Evolutionary conservation across 2,113 vertebrate species (phyloP), one percentile per base, ranked within the genome.

Genomic region (Brienomyrus longianalis): DNA sequence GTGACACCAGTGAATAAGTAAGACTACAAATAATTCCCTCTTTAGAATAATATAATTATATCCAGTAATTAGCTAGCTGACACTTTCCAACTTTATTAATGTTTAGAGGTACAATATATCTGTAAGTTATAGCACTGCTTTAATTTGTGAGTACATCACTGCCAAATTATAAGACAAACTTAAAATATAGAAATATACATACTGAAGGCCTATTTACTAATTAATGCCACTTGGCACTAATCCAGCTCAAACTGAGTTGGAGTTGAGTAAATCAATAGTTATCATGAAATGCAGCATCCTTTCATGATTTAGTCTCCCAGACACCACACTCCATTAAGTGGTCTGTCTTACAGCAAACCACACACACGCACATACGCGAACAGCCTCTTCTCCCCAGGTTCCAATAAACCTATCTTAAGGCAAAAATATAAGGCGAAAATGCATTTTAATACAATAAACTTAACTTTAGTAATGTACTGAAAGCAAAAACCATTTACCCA

Each of bases 1-100:
- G 48, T 35, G 85, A 86, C 50, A 54, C 85, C 13, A 86, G 27
- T 54, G 48, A 52, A 86, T 50, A 52, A 52, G 19, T 87, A 39
- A 17, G 51, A 54, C n/a, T 54, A 87, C 31, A 52, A 56, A 87
- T 43, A 87, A 87, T 56, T 87, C 50, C 51, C 19, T 35, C 85
- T 87, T 54, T 39, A 87, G 51, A 56, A 19, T 54, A 54, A 87
- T 54, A 54, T 52, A 56, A 31, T 31, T 54, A 19, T 87, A 54
- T 87, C 6, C 13, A 51, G 85, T 87, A 56, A 48, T 84, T 84
- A 87, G 27, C 27, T 31, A 87, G 51, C 85, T 54, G 85, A 87
- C 51, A 87, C 19, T 54, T 48, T 83, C 85, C 85, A 9, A 52
- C 48, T 48, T 54, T 54, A 35, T 87, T 39, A 54, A 51, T 86